Base-by-base conservation (phyloP, 92 coral and sea anemone genomes). In the Hydrozoanthus gracilis region DNA sequence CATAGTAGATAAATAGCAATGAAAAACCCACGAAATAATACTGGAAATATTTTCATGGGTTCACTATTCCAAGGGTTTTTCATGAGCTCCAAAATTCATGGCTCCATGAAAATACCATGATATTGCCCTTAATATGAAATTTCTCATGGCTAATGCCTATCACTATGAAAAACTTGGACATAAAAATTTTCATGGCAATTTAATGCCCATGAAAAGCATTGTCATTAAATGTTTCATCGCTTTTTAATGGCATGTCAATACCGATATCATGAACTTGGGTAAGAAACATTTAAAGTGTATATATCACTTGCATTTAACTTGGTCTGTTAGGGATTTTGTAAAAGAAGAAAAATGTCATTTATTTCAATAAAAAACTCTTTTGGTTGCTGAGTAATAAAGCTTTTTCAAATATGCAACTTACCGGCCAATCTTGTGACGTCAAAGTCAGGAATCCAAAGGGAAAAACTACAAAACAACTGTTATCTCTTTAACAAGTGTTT, bases 31-130 rank as follows among this genome's bases (percentile, higher is more conserved):
- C 50, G 64, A 75, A 75, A 75, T 50, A 75, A 8, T 50, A 8
- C 15, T 49, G 7, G 79, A 49, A 18, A 49, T 49, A 49, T 75
- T 75, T 75, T 75, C 79, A 75, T 75, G 79, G 62, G 56, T 71
- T 74, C 51, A 49, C 51, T 75, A 51, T 50, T 75, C 79, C 79
- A 75, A 50, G 79, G 79, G n/a, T 75, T 75, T 75, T 75, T 75
- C 46, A 75, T 75, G 79, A 45, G 13, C 64, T 51, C 61, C 61
- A 8, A 75, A 51, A 75, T 75, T 75, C 79, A 75, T 75, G 62
- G 64, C 79, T 14, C n/a, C 79, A 75, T 75, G 4, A 75, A 75
- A 75, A 75, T 49, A 75, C 79, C 79, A 51, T 75, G 79, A 50
- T 75, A 18, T 75, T 50, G 79, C 79, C 62, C 17, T 75, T 75